Base-by-base conservation (phyloP, 2,888 invertebrate genomes). In the Anoplius nigerrimus region DNA sequence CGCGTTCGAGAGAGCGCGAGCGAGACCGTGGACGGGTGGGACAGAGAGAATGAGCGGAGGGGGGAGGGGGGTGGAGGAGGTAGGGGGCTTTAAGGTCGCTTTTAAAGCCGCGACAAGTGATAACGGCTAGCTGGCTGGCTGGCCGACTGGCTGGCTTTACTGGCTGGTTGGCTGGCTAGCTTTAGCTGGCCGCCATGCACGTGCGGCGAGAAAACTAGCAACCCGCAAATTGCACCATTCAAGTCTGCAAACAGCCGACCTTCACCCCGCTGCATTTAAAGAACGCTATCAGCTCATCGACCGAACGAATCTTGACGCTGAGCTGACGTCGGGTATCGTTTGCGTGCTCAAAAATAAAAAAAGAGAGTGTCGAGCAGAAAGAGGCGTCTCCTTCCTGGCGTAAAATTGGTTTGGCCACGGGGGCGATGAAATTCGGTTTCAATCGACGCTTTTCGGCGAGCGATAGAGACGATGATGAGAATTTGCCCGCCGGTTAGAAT, bases 81-180 rank as follows among this genome's bases (percentile, higher is more conserved):
- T 11, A 6, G 53, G 62, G 48, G 62, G 68, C 60, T 68, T 68
- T 74, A 62, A 77, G 68, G 62, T 66, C 66, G 63, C 61, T 64
- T 75, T 75, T 68, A 69, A 74, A 72, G 59, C 66, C 69, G 70
- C 72, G 68, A 69, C 72, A 34, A 34, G 34, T 80, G 80, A 80
- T 79, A 79, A 78, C 75, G 62, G 51, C 53, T 16, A 62, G 63
- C 69, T 48, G 13, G n/a, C 11, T 16, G n/a, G 48, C 18, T 66
- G 62, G 51, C 53, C 15, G 60, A 61, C 69, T 48, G 13, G n/a
- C 11, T 16, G n/a, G 48, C 18, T 66, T n/a, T n/a, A n/a, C 53
- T 16, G 60, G 63, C 69, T 48, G 13, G n/a, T n/a, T 16, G n/a
- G 48, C 18, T 66, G 62, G 51, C 53, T 16, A 62, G 63, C 69